Conservation (phyloP, 2,888 invertebrate genomes). For the Xestia xanthographa region DNA sequence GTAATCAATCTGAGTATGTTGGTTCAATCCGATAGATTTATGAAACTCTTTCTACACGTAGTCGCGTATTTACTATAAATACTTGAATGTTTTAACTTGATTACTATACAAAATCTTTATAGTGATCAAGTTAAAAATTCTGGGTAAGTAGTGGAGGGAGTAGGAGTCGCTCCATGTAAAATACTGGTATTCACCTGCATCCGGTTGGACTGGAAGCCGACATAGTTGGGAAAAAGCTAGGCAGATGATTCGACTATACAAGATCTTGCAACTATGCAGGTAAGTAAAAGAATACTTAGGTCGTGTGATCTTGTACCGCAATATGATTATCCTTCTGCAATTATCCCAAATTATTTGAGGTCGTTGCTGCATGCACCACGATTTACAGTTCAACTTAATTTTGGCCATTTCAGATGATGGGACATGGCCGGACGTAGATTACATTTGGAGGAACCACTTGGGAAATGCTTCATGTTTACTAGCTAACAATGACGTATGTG, state of each 20-base stretch:
- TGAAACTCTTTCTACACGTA: background rate
- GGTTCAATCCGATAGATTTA: background rate
- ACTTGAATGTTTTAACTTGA: background rate
- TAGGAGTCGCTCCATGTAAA: too few species aligned
- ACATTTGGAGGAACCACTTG: constrained; percentile 90
- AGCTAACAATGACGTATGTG: constrained; percentile 91
- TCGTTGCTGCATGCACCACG: background rate
- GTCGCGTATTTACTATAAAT: background rate
- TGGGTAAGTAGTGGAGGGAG: too few species aligned
- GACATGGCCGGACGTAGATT: constrained; percentile 91
- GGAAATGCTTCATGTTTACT: constrained; percentile 90
- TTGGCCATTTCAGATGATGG: constrained; percentile 89
- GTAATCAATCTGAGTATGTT: background rate
- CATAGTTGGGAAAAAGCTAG: too few species aligned
- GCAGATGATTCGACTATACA: background rate
- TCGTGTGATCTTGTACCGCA: background rate
- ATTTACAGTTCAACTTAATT: background rate
- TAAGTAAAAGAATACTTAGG: background rate
- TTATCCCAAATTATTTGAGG: background rate
- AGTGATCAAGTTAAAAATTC: too few species aligned
- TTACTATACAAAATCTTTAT: too few species aligned
- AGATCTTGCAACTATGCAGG: background rate
- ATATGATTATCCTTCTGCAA: background rate
- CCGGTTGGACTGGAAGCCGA: too few species aligned
- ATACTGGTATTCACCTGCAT: too few species aligned